Evolutionary conservation across 2,888 invertebrate species (phyloP), one percentile per base, ranked within the genome.

Genomic region (Perizoma affinitatum): DNA sequence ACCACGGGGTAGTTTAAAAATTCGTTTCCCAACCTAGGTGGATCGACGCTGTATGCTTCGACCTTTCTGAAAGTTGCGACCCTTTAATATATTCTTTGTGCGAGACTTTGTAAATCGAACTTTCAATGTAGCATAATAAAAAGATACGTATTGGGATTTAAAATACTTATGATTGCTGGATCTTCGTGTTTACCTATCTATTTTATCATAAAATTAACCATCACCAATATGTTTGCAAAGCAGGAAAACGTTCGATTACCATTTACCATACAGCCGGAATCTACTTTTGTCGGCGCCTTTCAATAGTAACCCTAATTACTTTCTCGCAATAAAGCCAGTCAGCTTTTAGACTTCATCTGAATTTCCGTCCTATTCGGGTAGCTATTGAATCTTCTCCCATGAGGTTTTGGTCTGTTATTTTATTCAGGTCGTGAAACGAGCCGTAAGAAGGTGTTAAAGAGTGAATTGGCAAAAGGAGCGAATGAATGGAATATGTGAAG

Each of bases 371-470:
- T 69, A 69, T 73, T 74, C 65, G 74, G 70, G 74, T 76, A 22
- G 22, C 22, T 22, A 76, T 76, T 82, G 81, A 85, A 83, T 84
- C 75, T 76, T 78, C 66, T 80, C 83, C 78, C 84, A 76, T 78
- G 81, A 83, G 87, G 75, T 76, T 83, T 75, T 63, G 66, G 71
- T 73, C 74, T 79, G 79, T 82, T 88, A 86, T 86, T 86, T 90
- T 90, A 90, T 90, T 90, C 88, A 90, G 77, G 73, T 75, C 80
- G 82, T 84, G 87, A 84, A 85, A 80, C 82, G 80, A 81, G 74
- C 79, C 79, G 82, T 89, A 87, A 87, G 86, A 85, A 90, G 88
- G 90, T 90, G 90, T 87, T 89, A 89, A 90, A 87, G 84, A 89
- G 88, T 85, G 87, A 89, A 89, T 85, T 81, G 85, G 84, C 80